These are phyloP conservation scores for Lepidostoma basale DNA, from an alignment of 1,140 invertebrate genomes.

Conservation along the genomic window DNA sequence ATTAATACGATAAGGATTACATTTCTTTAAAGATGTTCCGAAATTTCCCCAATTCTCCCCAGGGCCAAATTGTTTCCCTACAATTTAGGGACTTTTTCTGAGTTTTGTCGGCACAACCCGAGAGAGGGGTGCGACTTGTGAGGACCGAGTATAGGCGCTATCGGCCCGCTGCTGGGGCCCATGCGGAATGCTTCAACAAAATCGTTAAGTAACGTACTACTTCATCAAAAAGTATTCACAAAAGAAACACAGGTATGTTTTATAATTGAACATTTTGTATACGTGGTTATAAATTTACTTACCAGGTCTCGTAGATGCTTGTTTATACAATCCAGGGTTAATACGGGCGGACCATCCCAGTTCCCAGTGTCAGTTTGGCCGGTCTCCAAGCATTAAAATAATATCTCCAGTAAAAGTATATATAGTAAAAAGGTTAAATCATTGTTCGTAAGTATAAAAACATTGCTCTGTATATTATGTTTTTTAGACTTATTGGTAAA, in stretches of 20 bases:
- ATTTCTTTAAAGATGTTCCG: no score
- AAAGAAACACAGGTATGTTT: neutral
- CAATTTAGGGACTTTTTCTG: no score
- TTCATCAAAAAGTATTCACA: neutral
- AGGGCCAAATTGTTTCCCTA: no score
- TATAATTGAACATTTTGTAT: neutral
- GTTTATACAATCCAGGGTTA: constrained; percentile 9
- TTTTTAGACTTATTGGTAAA: neutral
- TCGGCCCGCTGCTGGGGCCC: constrained; percentile 21
- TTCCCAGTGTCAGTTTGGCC: constrained; percentile 22
- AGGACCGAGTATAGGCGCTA: no score
- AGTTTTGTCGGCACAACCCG: no score
- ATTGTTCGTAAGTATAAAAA: neutral
- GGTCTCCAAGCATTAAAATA: neutral
- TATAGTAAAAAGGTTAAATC: neutral
- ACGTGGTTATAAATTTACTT: neutral
- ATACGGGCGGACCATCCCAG: constrained; percentile 20
- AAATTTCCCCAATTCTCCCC: no score
- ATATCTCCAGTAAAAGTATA: neutral
- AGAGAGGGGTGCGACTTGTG: no score
- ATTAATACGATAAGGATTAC: no score
- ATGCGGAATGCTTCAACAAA: neutral
- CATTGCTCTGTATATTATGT: neutral
- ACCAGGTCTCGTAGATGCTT: neutral
- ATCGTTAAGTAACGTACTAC: neutral